Evolutionary conservation across 30 jellyfish, hydroid and myxozoan genomes (phyloP), one percentile per base, ranked within the genome.

Genomic region (Hydractinia symbiolongicarpus): DNA sequence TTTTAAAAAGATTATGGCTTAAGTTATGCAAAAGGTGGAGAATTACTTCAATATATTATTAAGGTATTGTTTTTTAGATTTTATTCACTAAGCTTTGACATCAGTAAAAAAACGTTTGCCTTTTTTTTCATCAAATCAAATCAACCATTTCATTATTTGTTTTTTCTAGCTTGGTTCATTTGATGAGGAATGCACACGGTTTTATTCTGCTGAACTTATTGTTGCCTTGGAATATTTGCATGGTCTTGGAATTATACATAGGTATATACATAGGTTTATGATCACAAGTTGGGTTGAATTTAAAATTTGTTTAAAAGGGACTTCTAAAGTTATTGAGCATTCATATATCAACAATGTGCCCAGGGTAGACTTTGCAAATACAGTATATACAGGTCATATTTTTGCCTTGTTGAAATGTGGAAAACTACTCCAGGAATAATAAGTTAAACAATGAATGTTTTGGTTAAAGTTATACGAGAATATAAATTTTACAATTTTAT

Each of bases 161-260:
- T 66, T 4, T n/a, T 81, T 60, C 67, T 66, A 95, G 99, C 95
- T 95, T 72, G 97, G 97, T 17, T 83, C 96, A 55, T 95, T 95
- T 81, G 84, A 88, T 79, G 97, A 86, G 78, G 84, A 86, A 58
- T 88, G 97, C 86, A 95, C 99, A 6, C 89, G 78, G 73, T 89
- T 89, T 77, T 95, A 95, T 62, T 72, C 99, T 21, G 99, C 99
- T 7, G 99, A 95, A 80, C 74, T 95, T 4, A 88, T 89, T 76
- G 76, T 72, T 14, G 98, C 99, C 13, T 72, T 95, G 66, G 95
- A 90, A 54, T 89, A 95, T 78, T 94, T 95, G 16, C 99, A 95
- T 77, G 68, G 88, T 30, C 75, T 79, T 40, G 97, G 95, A 10
- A 95, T 95, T 66, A 95, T 95, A 80, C 99, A 95, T 83, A 89